Evolutionary conservation across 2,888 invertebrate genomes (phyloP), one percentile per base, ranked within the genome.

Genomic region (Eilema caniola): DNA sequence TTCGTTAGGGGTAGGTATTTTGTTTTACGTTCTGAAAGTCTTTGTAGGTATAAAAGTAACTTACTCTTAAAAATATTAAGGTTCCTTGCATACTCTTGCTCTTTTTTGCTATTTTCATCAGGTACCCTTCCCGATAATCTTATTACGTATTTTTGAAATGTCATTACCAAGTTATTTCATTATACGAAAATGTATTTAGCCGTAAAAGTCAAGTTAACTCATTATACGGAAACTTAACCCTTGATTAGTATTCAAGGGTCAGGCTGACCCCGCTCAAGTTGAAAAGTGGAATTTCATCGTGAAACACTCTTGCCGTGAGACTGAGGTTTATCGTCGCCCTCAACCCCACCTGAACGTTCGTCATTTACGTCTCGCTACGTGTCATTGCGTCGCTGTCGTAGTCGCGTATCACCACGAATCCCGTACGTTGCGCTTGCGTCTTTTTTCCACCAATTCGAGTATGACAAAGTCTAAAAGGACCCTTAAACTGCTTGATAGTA

Each of bases 181-280:
- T 47, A n/a, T 10, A 53, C 20, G n/a, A n/a, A 53, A n/a, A n/a
- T 53, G 8, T 53, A 10, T 53, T 53, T 53, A n/a, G n/a, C 53
- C 53, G 53, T 53, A 53, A 53, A n/a, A 53, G 53, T 53, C 53
- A n/a, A 53, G 53, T 53, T n/a, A n/a, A n/a, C 53, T 53, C 53
- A 53, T n/a, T 53, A 53, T 53, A 53, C n/a, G 53, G n/a, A 53
- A 53, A 53, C n/a, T 53, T 53, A 53, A 53, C 53, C 53, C 53
- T 53, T 53, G 53, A 53, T 53, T 53, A 53, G 53, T 53, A 53
- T 53, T 53, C 53, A 53, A 53, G n/a, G 53, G 53, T 53, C 8
- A 53, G 53, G n/a, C 10, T 53, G 53, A 53, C 53, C n/a, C 53
- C n/a, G 53, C n/a, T 53, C 53, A 53, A 59, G 59, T 59, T 59